Conservation (phyloP, 2,113 vertebrate genomes). For the Xenopus laevis region DNA sequence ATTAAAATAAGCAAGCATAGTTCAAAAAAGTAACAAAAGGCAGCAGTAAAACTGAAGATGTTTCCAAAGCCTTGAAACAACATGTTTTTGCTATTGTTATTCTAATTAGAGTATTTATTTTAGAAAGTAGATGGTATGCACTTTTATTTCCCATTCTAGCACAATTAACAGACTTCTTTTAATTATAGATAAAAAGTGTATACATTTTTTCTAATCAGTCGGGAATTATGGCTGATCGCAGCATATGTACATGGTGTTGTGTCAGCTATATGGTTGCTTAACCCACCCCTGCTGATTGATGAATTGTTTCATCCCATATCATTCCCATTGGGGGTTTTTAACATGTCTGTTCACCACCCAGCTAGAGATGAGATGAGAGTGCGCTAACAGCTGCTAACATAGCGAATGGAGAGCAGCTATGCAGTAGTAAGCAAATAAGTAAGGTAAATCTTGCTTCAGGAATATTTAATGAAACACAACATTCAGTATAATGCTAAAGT, state of each 20-base stretch:
- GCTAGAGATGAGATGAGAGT: constrained; percentile 9
- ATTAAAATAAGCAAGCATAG: too few species aligned
- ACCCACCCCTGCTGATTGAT: constrained; percentile 18
- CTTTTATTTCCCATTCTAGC: too few species aligned
- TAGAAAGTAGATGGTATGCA: too few species aligned
- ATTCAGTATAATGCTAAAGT: not conserved
- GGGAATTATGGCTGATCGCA: not conserved
- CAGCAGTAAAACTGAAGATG: too few species aligned
- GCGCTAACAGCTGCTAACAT: constrained; percentile 1
- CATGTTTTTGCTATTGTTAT: too few species aligned
- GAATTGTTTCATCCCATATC: constrained; percentile 10
- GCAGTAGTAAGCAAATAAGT: not conserved
- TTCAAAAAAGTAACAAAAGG: too few species aligned
- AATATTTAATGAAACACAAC: not conserved
- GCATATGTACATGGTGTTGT: not conserved
- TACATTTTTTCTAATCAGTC: too few species aligned
- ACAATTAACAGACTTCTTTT: too few species aligned
- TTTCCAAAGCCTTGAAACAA: too few species aligned
- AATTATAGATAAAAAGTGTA: too few species aligned
- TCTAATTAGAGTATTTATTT: too few species aligned
- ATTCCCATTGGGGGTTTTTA: constrained; percentile 10
- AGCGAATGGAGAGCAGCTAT: not conserved
- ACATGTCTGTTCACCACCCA: not conserved
- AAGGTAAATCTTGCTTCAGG: not conserved
- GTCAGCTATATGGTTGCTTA: constrained; percentile 8